phyloP scores from a whole-genome alignment of 2,113 vertebrate genomes.

The Alexandromys fortis region DNA sequence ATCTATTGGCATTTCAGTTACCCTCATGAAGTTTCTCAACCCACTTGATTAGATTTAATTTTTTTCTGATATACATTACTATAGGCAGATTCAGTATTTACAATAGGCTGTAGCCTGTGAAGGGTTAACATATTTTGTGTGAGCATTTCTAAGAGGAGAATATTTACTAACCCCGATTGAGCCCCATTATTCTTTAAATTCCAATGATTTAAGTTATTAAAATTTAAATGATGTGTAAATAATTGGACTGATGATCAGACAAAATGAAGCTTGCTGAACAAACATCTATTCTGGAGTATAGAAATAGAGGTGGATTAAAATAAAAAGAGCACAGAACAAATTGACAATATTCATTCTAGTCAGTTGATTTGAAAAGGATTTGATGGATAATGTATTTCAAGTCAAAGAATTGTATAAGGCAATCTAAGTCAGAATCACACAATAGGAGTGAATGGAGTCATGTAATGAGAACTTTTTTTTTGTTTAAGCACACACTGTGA shows the following conservation, averaged over 20 bases:
- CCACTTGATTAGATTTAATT: background rate
- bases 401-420: background rate
- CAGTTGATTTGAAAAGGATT: constrained; percentile 65
- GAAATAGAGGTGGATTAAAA: constrained; percentile 72
- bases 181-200: constrained; percentile 74
- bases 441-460: background rate
- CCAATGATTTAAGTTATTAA: constrained; percentile 76
- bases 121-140: constrained; percentile 58
- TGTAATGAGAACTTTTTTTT: background rate
- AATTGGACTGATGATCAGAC: constrained; percentile 71
- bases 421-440: constrained; percentile 25
- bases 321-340: constrained; percentile 37
- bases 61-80: background rate
- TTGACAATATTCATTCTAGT: constrained; percentile 58
- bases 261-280: constrained; percentile 69
- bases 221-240: constrained; percentile 79
- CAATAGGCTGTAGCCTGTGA: background rate
- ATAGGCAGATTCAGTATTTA: background rate
- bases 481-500: background rate
- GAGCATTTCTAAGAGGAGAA: constrained; percentile 57
- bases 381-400: constrained; percentile 63
- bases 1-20: background rate
- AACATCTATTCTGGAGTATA: constrained; percentile 52
- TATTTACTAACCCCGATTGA: constrained; percentile 58
- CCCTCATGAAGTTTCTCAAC: background rate